phyloP scores from a whole-genome alignment of 2,797 vertebrate genomes.

The Antrozous pallidus region DNA sequence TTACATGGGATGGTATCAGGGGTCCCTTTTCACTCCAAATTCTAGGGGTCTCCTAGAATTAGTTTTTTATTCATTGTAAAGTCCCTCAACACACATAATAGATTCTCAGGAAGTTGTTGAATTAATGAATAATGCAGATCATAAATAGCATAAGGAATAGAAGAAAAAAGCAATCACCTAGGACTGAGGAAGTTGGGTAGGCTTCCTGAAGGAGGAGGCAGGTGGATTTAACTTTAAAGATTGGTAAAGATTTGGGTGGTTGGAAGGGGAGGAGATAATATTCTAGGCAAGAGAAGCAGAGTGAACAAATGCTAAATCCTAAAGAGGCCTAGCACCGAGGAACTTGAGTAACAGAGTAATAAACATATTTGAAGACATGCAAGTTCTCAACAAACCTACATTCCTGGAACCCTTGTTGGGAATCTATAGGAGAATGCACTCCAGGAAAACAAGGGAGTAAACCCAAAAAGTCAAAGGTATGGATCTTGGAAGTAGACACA shows the following conservation, averaged over 20 bases:
- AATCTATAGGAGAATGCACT: not conserved
- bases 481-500: not conserved
- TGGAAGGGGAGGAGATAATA: not conserved
- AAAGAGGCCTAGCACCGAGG: not conserved
- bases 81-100: not conserved
- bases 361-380: not conserved
- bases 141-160: no score
- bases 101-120: not conserved
- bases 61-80: not conserved
- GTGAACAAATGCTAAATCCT: not conserved
- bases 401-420: not conserved
- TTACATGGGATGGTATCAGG: not conserved
- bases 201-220: not conserved
- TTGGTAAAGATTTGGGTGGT: not conserved
- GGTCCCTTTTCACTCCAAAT: not conserved
- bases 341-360: not conserved
- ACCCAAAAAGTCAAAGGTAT: not conserved
- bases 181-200: not conserved
- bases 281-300: not conserved
- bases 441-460: not conserved
- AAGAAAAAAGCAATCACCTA: not conserved
- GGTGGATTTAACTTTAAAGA: not conserved
- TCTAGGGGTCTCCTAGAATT: not conserved
- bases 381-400: fast-evolving
- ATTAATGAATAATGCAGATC: not conserved